A percentile compares a stretch with the other conserved stretches of the same genome.
These are phyloP conservation scores for Apostichopus californicus DNA, from an alignment of 35 echinoderm and acorn worm species.

Conservation along the genomic window DNA sequence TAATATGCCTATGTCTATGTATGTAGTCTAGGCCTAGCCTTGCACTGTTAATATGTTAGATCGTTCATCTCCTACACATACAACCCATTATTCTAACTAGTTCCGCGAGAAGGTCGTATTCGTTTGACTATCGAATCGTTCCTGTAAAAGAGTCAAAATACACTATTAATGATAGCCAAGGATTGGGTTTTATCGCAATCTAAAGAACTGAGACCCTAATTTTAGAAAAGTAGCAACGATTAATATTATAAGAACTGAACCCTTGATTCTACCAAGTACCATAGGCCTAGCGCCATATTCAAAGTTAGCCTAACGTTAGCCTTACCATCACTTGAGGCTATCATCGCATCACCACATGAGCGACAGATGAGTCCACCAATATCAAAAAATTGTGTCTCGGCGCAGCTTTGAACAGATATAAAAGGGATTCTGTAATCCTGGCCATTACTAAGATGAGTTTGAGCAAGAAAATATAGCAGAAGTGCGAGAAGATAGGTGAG, in stretches of 20 bases:
- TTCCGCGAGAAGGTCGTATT: background rate
- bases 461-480: background rate
- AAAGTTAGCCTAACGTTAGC: background rate
- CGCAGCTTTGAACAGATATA: background rate
- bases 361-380: slow-evolving; percentile 10
- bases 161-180: background rate
- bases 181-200: too few species aligned
- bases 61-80: too few species aligned
- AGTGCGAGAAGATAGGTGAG: background rate
- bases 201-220: too few species aligned
- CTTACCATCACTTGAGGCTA: slow-evolving; percentile 24
- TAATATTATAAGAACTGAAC: too few species aligned
- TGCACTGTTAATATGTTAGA: too few species aligned
- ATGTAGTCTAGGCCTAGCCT: background rate
- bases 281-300: background rate
- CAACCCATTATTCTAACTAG: background rate
- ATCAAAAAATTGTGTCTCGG: background rate
- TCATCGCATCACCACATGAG: background rate
- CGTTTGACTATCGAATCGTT: too few species aligned
- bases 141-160: background rate
- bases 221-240: too few species aligned
- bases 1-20: too few species aligned
- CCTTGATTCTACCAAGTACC: background rate
- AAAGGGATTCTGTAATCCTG: slow-evolving; percentile 15
- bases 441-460: background rate